Evolutionary conservation across 2,797 vertebrate genomes (phyloP).

Genomic region (Leptodactylus fallax): DNA sequence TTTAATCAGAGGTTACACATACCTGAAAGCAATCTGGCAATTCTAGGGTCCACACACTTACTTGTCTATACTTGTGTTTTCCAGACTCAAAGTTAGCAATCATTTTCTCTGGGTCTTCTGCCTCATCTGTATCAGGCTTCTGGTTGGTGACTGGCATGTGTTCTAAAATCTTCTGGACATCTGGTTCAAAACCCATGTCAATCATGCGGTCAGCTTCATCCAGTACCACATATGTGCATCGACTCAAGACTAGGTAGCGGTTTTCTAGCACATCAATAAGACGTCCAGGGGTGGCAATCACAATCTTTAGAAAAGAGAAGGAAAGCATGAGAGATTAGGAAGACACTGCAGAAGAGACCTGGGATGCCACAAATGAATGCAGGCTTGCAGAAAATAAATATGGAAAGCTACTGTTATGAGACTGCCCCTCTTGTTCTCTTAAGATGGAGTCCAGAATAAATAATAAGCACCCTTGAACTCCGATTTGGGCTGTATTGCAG

Average conservation of each 20-base stretch:
- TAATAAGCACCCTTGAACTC: no score
- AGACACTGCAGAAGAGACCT: no score
- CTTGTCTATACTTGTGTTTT: conserved; percentile 98
- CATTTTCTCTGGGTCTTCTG: conserved; percentile 98
- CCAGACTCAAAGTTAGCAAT: conserved; percentile 95
- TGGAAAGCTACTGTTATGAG: no score
- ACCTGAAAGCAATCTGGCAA: neutral
- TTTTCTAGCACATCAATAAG: conserved; percentile 97
- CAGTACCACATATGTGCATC: conserved; percentile 96
- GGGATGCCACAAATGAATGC: no score
- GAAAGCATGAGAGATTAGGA: no score
- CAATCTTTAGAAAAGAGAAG: conserved; percentile 79
- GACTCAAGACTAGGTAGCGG: conserved; percentile 94
- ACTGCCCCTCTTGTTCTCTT: no score
- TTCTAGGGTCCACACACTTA: conserved; percentile 64
- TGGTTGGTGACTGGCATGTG: conserved; percentile 98
- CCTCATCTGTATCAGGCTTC: conserved; percentile 97
- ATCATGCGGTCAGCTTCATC: conserved; percentile 99
- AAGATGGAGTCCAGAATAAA: no score
- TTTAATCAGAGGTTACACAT: neutral
- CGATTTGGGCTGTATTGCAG: no score
- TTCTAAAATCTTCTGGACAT: conserved; percentile 97
- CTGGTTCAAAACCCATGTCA: conserved; percentile 98
- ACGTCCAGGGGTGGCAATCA: conserved; percentile 94
- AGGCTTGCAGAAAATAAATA: no score